Conservation (phyloP, 2,888 invertebrate species). For the Cryptocephalus moraei region DNA sequence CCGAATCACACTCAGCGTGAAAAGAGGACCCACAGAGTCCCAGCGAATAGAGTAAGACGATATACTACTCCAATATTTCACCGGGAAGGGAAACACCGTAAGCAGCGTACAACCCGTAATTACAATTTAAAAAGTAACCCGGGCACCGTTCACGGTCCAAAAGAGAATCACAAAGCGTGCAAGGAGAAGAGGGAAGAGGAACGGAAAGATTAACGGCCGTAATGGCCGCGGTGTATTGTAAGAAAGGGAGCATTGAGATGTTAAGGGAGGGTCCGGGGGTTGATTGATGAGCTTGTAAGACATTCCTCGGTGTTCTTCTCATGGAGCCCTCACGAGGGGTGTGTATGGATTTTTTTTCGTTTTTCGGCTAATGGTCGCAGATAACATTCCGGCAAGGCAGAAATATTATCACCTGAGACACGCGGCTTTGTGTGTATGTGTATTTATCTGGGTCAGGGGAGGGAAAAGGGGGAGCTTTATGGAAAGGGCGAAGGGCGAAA, state of each 20-base stretch:
- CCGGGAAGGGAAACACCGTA: not conserved
- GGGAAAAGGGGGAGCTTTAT: not conserved
- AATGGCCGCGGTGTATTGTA: conserved; percentile 27
- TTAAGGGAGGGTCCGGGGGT: conserved; percentile 20
- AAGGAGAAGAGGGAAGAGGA: not conserved
- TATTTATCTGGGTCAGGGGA: not conserved
- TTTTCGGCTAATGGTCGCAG: conserved; percentile 7
- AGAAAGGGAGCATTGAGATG: conserved; percentile 25
- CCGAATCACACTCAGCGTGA: too few species aligned
- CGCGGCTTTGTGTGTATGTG: conserved; percentile 6
- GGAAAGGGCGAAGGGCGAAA: too few species aligned
- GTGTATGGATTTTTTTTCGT: conserved; percentile 11
- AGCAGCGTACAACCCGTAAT: conserved; percentile 13
- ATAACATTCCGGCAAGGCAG: conserved; percentile 4
- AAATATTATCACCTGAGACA: conserved; percentile 10
- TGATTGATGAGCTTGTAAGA: conserved; percentile 16
- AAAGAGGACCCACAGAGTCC: too few species aligned
- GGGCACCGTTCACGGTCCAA: conserved; percentile 23
- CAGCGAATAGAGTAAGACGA: too few species aligned
- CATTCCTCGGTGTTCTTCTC: conserved; percentile 17
- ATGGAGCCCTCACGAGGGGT: conserved; percentile 14
- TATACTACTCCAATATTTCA: not conserved
- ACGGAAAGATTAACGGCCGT: conserved; percentile 24
- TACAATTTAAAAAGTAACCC: conserved; percentile 27
- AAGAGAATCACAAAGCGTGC: conserved; percentile 21